These are phyloP conservation scores for Caprella mutica DNA, from an alignment of 2,888 invertebrate genomes.

Conservation along the genomic window DNA sequence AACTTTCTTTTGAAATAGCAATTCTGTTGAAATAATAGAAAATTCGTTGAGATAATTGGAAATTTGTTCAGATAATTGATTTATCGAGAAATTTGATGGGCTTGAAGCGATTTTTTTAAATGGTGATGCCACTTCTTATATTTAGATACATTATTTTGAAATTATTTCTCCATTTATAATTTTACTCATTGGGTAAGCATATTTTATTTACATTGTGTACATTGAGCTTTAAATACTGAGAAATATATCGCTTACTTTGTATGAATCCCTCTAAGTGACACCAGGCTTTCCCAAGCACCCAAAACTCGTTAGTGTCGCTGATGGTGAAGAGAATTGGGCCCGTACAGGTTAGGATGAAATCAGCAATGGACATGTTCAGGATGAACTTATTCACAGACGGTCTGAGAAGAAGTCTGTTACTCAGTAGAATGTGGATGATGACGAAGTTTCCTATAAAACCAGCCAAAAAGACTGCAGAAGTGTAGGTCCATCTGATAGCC, in stretches of 20 bases:
- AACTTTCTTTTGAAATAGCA: neutral
- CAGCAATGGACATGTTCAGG: constrained; percentile 61
- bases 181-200: too few species aligned
- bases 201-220: too few species aligned
- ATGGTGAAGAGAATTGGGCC: constrained; percentile 27
- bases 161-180: too few species aligned
- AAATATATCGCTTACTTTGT: constrained; percentile 13
- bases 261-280: constrained; percentile 26
- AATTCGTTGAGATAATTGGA: neutral
- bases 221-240: neutral
- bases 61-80: neutral
- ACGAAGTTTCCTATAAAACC: constrained; percentile 57
- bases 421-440: constrained; percentile 52
- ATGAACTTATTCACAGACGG: constrained; percentile 61
- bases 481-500: constrained; percentile 17
- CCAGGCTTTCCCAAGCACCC: constrained; percentile 22
- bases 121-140: too few species aligned
- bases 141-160: too few species aligned
- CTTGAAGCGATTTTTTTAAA: too few species aligned
- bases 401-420: constrained; percentile 51
- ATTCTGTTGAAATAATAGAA: neutral
- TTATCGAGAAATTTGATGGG: neutral
- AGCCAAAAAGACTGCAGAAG: constrained; percentile 10
- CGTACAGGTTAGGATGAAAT: constrained; percentile 49
- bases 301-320: constrained; percentile 21